These are phyloP conservation scores for Sarcophaga subvicina DNA, from an alignment of 2,888 invertebrate genomes.

Conservation along the genomic window DNA sequence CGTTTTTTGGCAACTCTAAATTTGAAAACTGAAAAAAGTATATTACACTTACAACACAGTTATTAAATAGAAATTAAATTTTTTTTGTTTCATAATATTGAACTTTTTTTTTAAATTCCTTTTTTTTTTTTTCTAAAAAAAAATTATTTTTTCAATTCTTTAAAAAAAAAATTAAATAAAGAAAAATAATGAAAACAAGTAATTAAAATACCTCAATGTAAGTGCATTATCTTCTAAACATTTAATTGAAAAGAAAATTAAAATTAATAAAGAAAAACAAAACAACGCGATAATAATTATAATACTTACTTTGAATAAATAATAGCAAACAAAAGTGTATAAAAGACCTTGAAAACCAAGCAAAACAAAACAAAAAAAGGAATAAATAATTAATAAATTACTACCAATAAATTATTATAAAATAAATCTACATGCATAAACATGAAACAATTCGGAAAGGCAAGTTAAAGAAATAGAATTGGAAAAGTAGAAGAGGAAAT, in stretches of 20 bases:
- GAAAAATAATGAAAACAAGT: conserved; percentile 70
- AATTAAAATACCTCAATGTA: conserved; percentile 77
- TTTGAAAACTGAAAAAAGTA: conserved; percentile 56
- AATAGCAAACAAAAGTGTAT: background rate
- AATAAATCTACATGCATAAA: background rate
- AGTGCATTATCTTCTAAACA: conserved; percentile 77
- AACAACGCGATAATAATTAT: conserved; percentile 45
- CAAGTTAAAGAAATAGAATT: background rate
- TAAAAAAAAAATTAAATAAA: conserved; percentile 32
- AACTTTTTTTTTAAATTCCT: no score
- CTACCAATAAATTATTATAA: background rate
- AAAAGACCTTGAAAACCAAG: background rate
- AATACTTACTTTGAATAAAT: conserved; percentile 25
- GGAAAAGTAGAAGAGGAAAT: no score
- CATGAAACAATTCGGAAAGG: background rate
- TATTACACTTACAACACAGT: conserved; percentile 51
- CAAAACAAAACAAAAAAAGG: background rate
- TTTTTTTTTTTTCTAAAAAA: conserved; percentile 30
- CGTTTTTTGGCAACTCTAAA: conserved; percentile 68
- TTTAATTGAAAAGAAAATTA: conserved; percentile 55
- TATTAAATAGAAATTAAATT: background rate
- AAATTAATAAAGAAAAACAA: conserved; percentile 48
- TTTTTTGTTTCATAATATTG: no score
- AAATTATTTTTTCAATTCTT: conserved; percentile 33
- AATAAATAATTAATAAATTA: background rate